A percentile compares a stretch with the other conserved stretches of the same genome.
Conservation (phyloP, 2,888 invertebrate species). For the Nowickia ferox region DNA sequence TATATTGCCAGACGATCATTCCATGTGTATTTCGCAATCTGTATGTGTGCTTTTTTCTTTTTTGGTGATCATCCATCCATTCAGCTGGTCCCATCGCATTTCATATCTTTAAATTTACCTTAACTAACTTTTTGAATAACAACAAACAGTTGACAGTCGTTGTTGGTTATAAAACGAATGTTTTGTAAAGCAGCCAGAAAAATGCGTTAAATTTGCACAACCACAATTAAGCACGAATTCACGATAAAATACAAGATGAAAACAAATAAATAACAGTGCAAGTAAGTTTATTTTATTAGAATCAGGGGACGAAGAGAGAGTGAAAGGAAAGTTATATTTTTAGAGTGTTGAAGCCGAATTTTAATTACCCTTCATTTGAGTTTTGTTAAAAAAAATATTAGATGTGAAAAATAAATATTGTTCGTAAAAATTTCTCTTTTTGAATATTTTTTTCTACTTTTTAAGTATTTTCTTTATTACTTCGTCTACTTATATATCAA, state of each 20-base stretch:
- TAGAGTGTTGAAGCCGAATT: neutral
- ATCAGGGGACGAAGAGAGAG: neutral
- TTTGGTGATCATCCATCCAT: conserved; percentile 32
- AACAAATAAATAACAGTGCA: neutral
- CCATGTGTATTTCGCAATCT: conserved; percentile 34
- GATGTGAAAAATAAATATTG: neutral
- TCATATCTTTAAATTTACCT: conserved; percentile 30
- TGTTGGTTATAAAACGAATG: conserved; percentile 32
- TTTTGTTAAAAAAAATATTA: neutral
- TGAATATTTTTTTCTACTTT: too few species aligned
- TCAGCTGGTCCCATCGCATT: conserved; percentile 37
- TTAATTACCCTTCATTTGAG: neutral
- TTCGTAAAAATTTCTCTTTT: too few species aligned
- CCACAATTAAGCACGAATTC: conserved; percentile 80
- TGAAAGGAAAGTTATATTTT: neutral
- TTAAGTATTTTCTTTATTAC: too few species aligned
- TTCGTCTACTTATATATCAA: too few species aligned
- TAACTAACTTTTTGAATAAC: conserved; percentile 61
- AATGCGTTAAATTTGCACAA: conserved; percentile 78
- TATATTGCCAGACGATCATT: conserved; percentile 26
- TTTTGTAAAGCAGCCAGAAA: conserved; percentile 53
- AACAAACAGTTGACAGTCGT: conserved; percentile 68
- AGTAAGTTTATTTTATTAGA: conserved; percentile 42
- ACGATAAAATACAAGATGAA: conserved; percentile 25
- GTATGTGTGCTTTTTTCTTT: conserved; percentile 12